Percentiles rank a stretch among this genome's conserved stretches.
Conservation (phyloP, 1,140 invertebrate species). For the Parapsyche elsis region DNA sequence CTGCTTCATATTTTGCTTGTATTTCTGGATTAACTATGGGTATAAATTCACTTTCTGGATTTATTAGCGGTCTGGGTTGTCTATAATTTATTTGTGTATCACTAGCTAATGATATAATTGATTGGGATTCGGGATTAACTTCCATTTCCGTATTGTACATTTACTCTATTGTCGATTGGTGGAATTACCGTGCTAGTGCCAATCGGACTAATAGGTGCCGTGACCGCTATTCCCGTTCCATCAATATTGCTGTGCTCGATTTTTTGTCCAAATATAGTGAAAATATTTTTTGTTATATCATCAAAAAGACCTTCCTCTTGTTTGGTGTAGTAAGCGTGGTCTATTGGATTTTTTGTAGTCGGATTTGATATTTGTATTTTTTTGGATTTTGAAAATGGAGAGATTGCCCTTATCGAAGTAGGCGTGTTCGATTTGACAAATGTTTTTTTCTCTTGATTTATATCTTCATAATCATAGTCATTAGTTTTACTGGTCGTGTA, state of each 20-base stretch:
- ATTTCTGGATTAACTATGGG: conserved; percentile 59
- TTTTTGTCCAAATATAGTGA: conserved; percentile 81
- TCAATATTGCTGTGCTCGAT: conserved; percentile 67
- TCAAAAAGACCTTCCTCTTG: conserved; percentile 78
- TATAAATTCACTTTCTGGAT: conserved; percentile 78
- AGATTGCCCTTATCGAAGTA: conserved; percentile 25
- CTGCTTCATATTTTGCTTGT: conserved; percentile 52
- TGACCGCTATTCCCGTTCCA: conserved; percentile 67
- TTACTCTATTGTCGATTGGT: conserved; percentile 48
- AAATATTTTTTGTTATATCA: conserved; percentile 81
- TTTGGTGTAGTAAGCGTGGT: conserved; percentile 76
- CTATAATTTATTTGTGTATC: conserved; percentile 75
- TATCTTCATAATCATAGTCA: conserved; percentile 63
- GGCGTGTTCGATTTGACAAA: conserved; percentile 48
- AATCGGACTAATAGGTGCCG: conserved; percentile 61
- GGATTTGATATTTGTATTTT: conserved; percentile 58
- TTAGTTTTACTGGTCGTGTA: conserved; percentile 62
- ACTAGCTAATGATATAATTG: conserved; percentile 66
- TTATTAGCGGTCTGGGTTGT: conserved; percentile 69
- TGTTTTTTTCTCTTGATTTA: conserved; percentile 49
- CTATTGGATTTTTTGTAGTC: conserved; percentile 72
- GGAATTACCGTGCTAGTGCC: conserved; percentile 41
- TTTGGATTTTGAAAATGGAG: conserved; percentile 11
- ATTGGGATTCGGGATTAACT: conserved; percentile 59
- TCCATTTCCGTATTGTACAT: conserved; percentile 62